These are phyloP conservation scores for Molossus molossus DNA, from an alignment of 2,797 vertebrate species.

Conservation along the genomic window DNA sequence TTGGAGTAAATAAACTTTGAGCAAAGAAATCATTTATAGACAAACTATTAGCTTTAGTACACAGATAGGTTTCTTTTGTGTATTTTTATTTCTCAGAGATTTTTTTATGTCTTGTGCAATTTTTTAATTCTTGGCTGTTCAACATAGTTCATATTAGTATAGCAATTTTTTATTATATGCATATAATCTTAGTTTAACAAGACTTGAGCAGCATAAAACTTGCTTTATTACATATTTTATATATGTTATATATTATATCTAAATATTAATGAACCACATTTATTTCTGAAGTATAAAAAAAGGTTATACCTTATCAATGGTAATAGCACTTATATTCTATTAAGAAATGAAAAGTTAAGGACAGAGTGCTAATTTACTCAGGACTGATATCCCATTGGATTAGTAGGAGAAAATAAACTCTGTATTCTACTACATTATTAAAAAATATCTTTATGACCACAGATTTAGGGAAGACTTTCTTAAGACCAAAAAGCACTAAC, in stretches of 20 bases:
- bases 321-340: constrained; percentile 13
- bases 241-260: not conserved
- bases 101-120: not conserved
- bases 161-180: not conserved
- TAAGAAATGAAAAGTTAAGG: constrained; percentile 24
- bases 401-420: constrained; percentile 18
- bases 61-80: not conserved
- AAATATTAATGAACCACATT: not conserved
- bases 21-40: not conserved
- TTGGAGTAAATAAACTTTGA: constrained; percentile 1
- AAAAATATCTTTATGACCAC: constrained; percentile 3
- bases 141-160: not conserved
- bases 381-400: not conserved
- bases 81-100: not conserved
- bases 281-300: not conserved
- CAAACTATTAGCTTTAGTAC: not conserved
- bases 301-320: not conserved
- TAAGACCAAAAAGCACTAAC: constrained; percentile 9
- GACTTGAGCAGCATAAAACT: not conserved
- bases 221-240: not conserved
- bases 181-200: constrained; percentile 47
- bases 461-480: constrained; percentile 30
- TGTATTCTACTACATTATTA: not conserved
- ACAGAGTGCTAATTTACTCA: constrained; percentile 42
- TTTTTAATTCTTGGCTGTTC: constrained; percentile 14